Base-by-base conservation (phyloP, 2,888 invertebrate genomes). In the Allacma fusca region DNA sequence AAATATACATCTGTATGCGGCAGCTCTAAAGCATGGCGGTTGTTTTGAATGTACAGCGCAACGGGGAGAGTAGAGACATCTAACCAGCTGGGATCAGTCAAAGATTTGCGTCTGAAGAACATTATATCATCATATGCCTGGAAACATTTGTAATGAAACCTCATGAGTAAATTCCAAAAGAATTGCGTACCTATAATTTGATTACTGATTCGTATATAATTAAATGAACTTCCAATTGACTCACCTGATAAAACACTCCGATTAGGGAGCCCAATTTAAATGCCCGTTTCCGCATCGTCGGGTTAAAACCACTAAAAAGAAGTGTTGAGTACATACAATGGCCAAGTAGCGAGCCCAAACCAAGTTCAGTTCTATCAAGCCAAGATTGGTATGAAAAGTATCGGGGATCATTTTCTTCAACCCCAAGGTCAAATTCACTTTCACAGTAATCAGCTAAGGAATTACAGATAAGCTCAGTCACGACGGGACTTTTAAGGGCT, bases 101-200 rank as follows among this genome's bases (percentile, higher is more conserved):
- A 67, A 23, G 50, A 43, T 1, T 72, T 71, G 59, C 44, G 59
- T 21, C 71, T 40, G 34, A 79, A 79, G 59, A 76, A 76, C 21
- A 50, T 72, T 7, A 79, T 72, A 40, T 79, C 79, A 26, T 73
- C 73, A 43, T 79, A 79, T 0, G 79, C 76, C 78, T 78, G 50
- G 29, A 70, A 57, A 21, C 23, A 65, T n/a, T n/a, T 23, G 40
- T 40, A 40, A 40, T 9, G 40, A 40, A 40, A 40, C 40, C 40
- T 40, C 13, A 40, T 13, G 13, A 40, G 34, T n/a, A 67, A 67
- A n/a, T 29, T 19, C 29, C 16, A 5, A 65, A 24, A 59, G 7
- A 59, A 13, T 13, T 59, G 5, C 59, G n/a, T 21, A 59, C 5
- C 23, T 59, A 59, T 12, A 59, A 59, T 21, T 59, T 59, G 5